phyloP scores from a whole-genome alignment of 2,888 invertebrate species.

The Drosophila lutescens region DNA sequence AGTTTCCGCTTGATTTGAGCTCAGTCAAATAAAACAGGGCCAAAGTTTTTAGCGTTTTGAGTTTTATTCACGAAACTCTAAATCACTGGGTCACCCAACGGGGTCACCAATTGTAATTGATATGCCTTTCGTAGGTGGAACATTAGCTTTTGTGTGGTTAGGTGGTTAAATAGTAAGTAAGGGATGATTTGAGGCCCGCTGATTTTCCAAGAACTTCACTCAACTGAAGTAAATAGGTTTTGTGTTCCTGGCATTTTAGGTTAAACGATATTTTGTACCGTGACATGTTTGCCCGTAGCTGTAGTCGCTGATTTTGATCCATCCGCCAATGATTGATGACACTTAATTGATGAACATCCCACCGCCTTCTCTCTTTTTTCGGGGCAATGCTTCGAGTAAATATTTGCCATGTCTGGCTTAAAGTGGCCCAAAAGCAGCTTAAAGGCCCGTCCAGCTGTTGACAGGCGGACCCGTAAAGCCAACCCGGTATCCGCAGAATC shows the following conservation, averaged over 20 bases:
- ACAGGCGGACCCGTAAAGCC: conserved; percentile 23
- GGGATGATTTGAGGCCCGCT: conserved; percentile 9
- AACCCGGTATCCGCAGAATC: background rate
- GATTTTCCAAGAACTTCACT: background rate
- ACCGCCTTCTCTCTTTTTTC: background rate
- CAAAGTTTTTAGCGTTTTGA: conserved; percentile 60
- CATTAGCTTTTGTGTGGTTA: conserved; percentile 40
- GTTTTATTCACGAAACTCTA: conserved; percentile 57
- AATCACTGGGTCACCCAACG: conserved; percentile 60
- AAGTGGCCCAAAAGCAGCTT: conserved; percentile 50
- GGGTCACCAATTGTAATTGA: conserved; percentile 62
- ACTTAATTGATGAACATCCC: conserved; percentile 78
- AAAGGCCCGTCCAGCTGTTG: conserved; percentile 38
- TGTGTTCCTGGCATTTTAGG: conserved; percentile 67
- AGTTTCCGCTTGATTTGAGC: conserved; percentile 71
- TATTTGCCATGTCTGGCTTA: conserved; percentile 67
- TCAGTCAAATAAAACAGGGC: conserved; percentile 61
- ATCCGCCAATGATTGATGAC: conserved; percentile 80
- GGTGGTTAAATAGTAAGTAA: conserved; percentile 13
- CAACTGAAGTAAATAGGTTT: conserved; percentile 69
- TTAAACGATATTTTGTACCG: conserved; percentile 79
- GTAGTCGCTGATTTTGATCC: conserved; percentile 60
- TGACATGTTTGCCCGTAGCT: conserved; percentile 79
- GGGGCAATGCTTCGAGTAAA: conserved; percentile 38
- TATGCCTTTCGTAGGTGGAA: conserved; percentile 51